phyloP scores from a whole-genome alignment of 2,797 vertebrate species.

The Corythornis leucogaster region DNA sequence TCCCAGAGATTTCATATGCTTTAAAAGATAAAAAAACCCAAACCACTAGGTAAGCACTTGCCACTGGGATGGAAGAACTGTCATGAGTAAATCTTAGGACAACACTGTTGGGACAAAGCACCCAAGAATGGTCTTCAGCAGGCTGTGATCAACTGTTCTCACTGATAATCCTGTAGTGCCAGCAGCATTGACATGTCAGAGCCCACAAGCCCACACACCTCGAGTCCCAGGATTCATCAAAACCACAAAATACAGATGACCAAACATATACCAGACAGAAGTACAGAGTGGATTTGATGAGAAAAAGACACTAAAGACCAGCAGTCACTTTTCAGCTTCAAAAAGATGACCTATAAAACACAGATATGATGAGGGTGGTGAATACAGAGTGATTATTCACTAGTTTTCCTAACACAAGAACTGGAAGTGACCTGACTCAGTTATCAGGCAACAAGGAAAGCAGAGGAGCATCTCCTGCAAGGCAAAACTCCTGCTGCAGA shows the following conservation, averaged over 20 bases:
- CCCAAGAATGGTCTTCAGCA: background rate
- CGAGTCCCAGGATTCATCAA: background rate
- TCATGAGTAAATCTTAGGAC: background rate
- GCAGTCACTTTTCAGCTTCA: background rate
- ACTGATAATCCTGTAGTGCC: background rate
- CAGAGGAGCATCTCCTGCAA: background rate
- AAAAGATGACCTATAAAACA: background rate
- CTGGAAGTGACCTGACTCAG: background rate
- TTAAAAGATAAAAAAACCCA: background rate
- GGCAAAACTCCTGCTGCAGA: background rate
- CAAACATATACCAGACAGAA: background rate
- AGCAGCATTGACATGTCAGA: background rate
- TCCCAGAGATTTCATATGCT: background rate
- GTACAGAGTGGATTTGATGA: background rate
- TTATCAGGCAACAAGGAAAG: background rate
- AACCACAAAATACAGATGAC: background rate
- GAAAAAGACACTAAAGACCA: background rate
- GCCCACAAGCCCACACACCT: background rate
- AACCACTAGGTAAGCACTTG: background rate
- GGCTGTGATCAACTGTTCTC: background rate
- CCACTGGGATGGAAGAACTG: accelerated
- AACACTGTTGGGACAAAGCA: background rate
- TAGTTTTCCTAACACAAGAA: background rate
- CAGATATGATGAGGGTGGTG: background rate
- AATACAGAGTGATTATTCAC: background rate